Percentiles rank a stretch among this genome's conserved stretches.
Evolutionary conservation across 2,888 invertebrate genomes (phyloP).

Genomic region (Acleris literana): DNA sequence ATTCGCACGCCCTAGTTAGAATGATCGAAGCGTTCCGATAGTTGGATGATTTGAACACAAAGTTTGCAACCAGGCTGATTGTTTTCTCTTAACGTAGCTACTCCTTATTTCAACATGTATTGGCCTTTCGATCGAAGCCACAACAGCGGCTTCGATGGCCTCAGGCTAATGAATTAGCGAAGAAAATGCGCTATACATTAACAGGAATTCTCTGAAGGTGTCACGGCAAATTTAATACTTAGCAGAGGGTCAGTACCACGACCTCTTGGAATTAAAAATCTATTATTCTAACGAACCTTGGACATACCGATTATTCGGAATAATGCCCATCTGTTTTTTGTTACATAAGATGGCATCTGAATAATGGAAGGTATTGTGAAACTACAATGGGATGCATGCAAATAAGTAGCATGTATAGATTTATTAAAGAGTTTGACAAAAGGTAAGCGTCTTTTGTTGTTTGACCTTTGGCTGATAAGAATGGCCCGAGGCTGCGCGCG

Average conservation of each 20-base stretch:
- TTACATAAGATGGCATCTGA: conserved; percentile 40
- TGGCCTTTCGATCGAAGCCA: conserved; percentile 13
- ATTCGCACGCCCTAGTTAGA: conserved; percentile 5
- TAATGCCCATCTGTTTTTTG: conserved; percentile 35
- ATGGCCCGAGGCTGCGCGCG: too few relatives aligned
- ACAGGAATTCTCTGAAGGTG: conserved; percentile 26
- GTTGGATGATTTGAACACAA: not conserved
- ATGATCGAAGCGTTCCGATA: not conserved
- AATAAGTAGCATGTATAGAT: conserved; percentile 35
- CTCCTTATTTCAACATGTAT: conserved; percentile 9
- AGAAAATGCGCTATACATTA: conserved; percentile 30
- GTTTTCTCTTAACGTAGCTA: not conserved
- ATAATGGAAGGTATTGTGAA: conserved; percentile 39
- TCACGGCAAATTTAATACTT: conserved; percentile 32
- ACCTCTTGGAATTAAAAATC: conserved; percentile 51
- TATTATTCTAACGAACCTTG: conserved; percentile 51
- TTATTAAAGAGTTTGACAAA: conserved; percentile 42
- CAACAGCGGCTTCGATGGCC: conserved; percentile 4
- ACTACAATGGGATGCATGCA: conserved; percentile 39
- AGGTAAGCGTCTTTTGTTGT: conserved; percentile 42
- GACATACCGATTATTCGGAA: conserved; percentile 39
- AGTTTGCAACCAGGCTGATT: not conserved
- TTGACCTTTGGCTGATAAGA: conserved; percentile 24
- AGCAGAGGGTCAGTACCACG: conserved; percentile 45
- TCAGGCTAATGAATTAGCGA: conserved; percentile 24